These are phyloP conservation scores for Nycticorax nycticorax DNA, from an alignment of 2,113 vertebrate genomes.

Conservation along the genomic window DNA sequence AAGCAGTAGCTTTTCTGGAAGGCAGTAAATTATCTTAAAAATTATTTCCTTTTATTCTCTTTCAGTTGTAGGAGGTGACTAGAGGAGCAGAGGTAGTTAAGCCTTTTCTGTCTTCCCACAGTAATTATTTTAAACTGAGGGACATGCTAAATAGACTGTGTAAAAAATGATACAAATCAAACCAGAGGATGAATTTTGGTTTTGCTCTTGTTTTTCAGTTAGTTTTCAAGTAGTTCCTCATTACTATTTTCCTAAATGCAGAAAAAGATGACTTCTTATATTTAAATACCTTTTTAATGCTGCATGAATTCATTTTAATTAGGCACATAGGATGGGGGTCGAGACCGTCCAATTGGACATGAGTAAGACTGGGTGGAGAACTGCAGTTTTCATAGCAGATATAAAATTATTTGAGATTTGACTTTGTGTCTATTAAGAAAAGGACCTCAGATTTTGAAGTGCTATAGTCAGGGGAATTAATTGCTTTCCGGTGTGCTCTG, in stretches of 20 bases:
- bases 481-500: not conserved
- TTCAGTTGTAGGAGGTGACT: not conserved
- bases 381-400: not conserved
- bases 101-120: not conserved
- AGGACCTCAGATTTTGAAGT: not conserved
- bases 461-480: not conserved
- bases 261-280: not conserved
- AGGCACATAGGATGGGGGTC: not conserved
- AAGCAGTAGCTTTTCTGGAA: not conserved
- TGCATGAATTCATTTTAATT: not conserved
- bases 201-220: not conserved
- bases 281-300: not conserved
- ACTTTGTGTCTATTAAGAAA: not conserved
- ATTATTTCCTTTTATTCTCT: not conserved
- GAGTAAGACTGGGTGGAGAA: not conserved
- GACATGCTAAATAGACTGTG: not conserved
- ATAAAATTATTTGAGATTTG: not conserved
- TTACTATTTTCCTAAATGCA: not conserved
- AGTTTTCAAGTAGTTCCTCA: not conserved
- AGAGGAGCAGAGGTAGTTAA: not conserved
- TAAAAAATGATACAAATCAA: not conserved
- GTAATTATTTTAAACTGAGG: not conserved
- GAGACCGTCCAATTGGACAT: not conserved
- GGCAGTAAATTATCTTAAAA: not conserved
- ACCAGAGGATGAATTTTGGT: not conserved